phyloP scores from a whole-genome alignment of 2,113 vertebrate genomes.

The Plectropomus leopardus region DNA sequence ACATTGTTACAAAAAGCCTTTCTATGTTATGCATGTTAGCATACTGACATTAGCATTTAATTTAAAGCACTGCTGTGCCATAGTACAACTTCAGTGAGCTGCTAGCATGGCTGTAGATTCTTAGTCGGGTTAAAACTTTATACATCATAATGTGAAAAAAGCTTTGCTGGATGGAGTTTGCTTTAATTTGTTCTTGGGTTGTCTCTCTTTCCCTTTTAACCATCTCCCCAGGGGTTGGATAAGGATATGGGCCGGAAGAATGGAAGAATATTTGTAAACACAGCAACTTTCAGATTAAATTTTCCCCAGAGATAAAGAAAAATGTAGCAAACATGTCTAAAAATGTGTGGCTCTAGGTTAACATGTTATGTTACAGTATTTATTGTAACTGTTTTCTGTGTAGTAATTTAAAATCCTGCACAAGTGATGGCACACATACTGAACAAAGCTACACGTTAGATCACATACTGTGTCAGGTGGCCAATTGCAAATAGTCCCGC shows the following conservation, averaged over 20 bases:
- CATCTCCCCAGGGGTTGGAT: neutral
- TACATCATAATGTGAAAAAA: neutral
- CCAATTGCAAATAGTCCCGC: neutral
- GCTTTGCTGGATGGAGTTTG: neutral
- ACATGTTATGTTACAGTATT: neutral
- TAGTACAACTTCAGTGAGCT: neutral
- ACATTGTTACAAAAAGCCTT: no score
- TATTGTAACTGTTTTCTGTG: neutral
- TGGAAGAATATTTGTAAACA: neutral
- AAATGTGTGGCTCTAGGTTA: neutral
- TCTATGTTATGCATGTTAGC: neutral
- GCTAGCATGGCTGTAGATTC: no score
- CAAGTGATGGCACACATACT: neutral
- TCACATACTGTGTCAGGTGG: neutral
- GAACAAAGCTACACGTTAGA: neutral
- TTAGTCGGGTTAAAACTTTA: no score
- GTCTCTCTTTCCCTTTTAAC: neutral
- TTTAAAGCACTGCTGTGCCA: neutral
- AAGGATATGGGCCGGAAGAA: neutral
- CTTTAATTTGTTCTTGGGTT: neutral
- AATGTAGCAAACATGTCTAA: neutral
- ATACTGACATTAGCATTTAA: no score
- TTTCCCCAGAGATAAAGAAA: neutral
- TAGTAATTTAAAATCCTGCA: neutral
- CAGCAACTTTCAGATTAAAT: no score